A percentile compares a stretch with the other conserved stretches of the same genome.
Conservation (phyloP, 2,113 vertebrate species). For the Neopipo cinnamomea region DNA sequence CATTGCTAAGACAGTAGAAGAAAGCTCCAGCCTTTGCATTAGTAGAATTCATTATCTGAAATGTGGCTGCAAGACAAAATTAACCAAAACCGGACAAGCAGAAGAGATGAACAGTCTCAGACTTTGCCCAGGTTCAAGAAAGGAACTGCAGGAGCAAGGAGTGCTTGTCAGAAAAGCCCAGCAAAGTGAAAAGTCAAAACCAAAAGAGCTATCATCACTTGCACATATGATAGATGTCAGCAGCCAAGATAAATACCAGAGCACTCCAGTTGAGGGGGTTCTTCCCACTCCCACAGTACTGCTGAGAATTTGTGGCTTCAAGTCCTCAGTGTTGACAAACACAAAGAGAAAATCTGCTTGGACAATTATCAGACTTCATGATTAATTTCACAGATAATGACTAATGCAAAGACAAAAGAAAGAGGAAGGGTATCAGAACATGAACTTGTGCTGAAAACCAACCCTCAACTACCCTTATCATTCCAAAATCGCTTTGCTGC, state of each 20-base stretch:
- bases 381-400: neutral
- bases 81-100: neutral
- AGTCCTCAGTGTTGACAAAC: neutral
- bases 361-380: neutral
- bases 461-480: neutral
- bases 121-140: neutral
- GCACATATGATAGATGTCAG: neutral
- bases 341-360: neutral
- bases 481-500: neutral
- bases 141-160: neutral
- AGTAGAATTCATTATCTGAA: neutral
- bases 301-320: neutral
- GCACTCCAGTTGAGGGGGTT: neutral
- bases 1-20: neutral
- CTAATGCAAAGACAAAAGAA: neutral
- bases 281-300: accelerated
- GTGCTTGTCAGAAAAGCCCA: neutral
- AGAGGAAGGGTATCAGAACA: neutral
- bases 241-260: neutral
- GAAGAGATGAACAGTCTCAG: neutral
- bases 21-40: neutral
- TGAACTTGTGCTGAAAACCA: neutral
- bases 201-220: neutral
- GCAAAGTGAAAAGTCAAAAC: neutral
- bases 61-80: neutral